These are phyloP conservation scores for Melanocharis versteri DNA, from an alignment of 2,113 vertebrate genomes.

Conservation along the genomic window DNA sequence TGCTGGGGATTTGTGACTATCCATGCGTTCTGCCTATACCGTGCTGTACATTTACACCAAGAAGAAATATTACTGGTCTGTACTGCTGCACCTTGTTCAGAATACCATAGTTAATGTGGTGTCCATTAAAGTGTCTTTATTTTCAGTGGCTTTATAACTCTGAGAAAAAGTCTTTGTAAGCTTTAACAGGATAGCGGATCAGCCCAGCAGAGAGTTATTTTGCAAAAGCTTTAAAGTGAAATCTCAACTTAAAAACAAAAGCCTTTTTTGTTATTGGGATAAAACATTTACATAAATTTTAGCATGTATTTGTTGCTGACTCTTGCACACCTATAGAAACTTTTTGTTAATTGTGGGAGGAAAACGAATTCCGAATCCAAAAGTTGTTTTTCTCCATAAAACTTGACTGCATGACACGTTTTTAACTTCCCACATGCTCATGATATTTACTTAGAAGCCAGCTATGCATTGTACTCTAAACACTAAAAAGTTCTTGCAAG, in stretches of 20 bases:
- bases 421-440: neutral
- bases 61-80: conserved; percentile 43
- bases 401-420: neutral
- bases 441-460: neutral
- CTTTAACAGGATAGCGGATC: neutral
- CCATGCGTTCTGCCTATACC: conserved; percentile 7
- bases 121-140: conserved; percentile 36
- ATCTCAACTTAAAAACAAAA: neutral
- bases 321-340: neutral
- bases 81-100: neutral
- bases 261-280: neutral
- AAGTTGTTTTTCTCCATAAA: neutral
- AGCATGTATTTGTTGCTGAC: neutral
- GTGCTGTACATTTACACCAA: neutral
- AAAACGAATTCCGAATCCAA: neutral
- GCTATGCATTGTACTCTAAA: neutral
- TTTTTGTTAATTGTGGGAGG: neutral
- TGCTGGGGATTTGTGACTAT: conserved; percentile 51
- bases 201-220: neutral
- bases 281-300: neutral
- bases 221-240: neutral
- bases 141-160: conserved; percentile 30
- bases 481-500: neutral
- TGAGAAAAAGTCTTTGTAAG: neutral
- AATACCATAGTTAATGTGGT: conserved; percentile 17